Conservation (phyloP, 2,888 invertebrate genomes). For the Melinaea marsaeus region DNA sequence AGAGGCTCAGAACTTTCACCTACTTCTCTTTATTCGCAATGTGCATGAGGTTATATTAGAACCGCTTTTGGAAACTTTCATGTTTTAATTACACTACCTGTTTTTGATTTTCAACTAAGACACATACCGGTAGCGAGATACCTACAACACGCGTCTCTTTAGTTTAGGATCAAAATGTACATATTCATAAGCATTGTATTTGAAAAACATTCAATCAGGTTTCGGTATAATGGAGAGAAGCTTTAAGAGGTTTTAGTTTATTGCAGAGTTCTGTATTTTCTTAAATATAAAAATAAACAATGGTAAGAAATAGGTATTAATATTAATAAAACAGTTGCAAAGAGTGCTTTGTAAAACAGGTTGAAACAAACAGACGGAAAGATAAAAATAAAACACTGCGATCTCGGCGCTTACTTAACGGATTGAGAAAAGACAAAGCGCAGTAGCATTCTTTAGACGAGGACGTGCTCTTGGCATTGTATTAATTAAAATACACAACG, state of each 20-base stretch:
- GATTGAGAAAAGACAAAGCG: slow-evolving; percentile 31
- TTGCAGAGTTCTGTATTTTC: background rate
- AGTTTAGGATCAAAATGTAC: background rate
- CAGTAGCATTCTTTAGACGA: slow-evolving; percentile 22
- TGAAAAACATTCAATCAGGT: slow-evolving; percentile 6
- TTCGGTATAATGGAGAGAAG: background rate
- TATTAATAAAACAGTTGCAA: slow-evolving; percentile 15
- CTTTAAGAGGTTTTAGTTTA: background rate
- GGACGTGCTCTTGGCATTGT: slow-evolving; percentile 17
- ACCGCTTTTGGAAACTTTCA: slow-evolving; percentile 12
- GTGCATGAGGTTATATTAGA: slow-evolving; percentile 21
- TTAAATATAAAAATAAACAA: background rate
- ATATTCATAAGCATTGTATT: slow-evolving; percentile 6
- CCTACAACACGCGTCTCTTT: background rate
- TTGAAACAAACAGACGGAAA: slow-evolving; percentile 30
- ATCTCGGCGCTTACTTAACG: slow-evolving; percentile 32
- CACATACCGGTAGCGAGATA: background rate
- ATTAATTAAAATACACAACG: slow-evolving; percentile 19
- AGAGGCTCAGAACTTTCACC: slow-evolving; percentile 51
- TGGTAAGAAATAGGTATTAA: slow-evolving; percentile 11
- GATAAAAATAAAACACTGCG: slow-evolving; percentile 29
- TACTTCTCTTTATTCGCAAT: slow-evolving; percentile 39
- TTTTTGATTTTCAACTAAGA: slow-evolving; percentile 3
- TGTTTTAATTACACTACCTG: slow-evolving; percentile 6
- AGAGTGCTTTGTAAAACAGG: slow-evolving; percentile 24